phyloP scores from a whole-genome alignment of 1,140 invertebrate genomes.

The Hestina assimilis region DNA sequence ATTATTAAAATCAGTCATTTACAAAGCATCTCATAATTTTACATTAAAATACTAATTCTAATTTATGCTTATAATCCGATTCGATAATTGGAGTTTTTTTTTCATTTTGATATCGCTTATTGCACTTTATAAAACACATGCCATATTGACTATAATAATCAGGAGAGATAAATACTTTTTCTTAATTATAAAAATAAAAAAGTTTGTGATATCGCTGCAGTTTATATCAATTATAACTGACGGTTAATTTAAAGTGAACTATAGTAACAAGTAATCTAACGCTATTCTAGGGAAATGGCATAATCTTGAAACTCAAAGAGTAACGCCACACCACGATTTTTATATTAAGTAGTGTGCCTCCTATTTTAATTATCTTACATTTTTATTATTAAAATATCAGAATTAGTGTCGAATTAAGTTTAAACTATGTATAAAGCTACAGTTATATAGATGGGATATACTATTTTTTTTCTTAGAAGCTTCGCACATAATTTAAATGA shows the following conservation, averaged over 20 bases:
- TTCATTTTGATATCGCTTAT: constrained; percentile 53
- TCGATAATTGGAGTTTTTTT: constrained; percentile 37
- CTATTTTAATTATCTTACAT: constrained; percentile 8
- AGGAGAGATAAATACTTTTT: constrained; percentile 18
- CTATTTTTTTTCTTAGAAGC: background rate
- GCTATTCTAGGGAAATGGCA: constrained; percentile 42
- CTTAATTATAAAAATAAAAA: constrained; percentile 25
- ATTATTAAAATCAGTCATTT: constrained; percentile 69
- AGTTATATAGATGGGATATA: background rate
- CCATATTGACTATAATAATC: constrained; percentile 12
- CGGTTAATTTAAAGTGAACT: constrained; percentile 6
- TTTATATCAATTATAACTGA: background rate
- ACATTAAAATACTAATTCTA: constrained; percentile 41
- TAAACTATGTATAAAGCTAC: constrained; percentile 23
- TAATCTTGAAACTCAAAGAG: constrained; percentile 34
- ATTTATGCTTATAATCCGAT: constrained; percentile 29
- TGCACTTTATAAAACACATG: constrained; percentile 42
- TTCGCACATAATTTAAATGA: constrained; percentile 21
- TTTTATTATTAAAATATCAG: constrained; percentile 16
- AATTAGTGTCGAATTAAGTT: constrained; percentile 20
- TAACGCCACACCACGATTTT: constrained; percentile 16
- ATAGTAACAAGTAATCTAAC: constrained; percentile 2
- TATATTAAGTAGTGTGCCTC: constrained; percentile 23
- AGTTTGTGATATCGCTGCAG: constrained; percentile 11
- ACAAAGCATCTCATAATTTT: constrained; percentile 57